Conservation (phyloP, 1,140 invertebrate genomes). For the Eueides isabella region DNA sequence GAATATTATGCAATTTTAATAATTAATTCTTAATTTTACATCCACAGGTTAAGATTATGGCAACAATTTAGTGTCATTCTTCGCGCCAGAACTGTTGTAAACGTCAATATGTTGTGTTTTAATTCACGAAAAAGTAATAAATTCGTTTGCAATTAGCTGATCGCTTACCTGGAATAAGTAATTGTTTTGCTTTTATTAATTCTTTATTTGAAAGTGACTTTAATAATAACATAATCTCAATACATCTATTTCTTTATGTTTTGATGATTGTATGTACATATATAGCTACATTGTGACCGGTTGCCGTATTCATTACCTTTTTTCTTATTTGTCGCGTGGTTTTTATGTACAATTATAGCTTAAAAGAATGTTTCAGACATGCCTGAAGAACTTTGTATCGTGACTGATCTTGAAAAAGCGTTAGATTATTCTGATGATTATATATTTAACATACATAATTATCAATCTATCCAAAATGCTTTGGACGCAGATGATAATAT, state of each 20-base stretch:
- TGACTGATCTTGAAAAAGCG: constrained; percentile 37
- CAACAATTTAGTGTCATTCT: constrained; percentile 39
- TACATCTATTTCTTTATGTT: background rate
- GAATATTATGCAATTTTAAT: too few species aligned
- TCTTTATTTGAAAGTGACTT: background rate
- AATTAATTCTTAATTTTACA: too few species aligned
- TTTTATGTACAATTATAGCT: background rate
- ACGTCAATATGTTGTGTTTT: constrained; percentile 39
- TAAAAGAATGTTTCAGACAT: constrained; percentile 45
- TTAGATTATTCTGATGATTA: constrained; percentile 52
- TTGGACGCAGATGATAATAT: constrained; percentile 46
- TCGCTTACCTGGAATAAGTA: background rate
- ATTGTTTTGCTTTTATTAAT: background rate
- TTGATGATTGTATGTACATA: background rate
- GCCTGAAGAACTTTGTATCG: constrained; percentile 47
- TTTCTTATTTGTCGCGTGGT: background rate
- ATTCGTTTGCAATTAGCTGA: constrained; percentile 2
- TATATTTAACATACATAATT: constrained; percentile 44
- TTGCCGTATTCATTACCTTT: constrained; percentile 7
- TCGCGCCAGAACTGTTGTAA: constrained; percentile 61
- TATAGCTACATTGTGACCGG: constrained; percentile 11
- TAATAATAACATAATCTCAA: background rate
- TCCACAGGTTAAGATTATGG: background rate
- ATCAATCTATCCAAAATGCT: constrained; percentile 49
- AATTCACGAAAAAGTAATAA: constrained; percentile 14